Percentiles rank a stretch among this genome's conserved stretches.
Conservation (phyloP, 2,888 invertebrate genomes). For the Zaprionus bogoriensis region DNA sequence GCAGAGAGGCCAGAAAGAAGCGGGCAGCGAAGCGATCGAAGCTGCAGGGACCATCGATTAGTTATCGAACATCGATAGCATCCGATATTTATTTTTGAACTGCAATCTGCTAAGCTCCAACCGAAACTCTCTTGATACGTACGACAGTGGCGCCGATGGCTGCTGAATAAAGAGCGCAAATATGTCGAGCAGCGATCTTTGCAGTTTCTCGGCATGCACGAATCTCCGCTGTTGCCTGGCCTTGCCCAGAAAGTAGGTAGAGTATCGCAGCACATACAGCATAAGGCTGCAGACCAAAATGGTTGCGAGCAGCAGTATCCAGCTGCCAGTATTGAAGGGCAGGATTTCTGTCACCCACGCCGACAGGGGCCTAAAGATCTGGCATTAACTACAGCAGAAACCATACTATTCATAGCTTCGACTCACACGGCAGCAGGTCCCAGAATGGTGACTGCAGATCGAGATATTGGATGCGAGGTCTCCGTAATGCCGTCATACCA, state of each 20-base stretch:
- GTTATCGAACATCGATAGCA: background rate
- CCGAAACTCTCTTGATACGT: background rate
- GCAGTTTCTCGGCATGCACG: constrained; percentile 40
- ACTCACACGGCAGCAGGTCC: constrained; percentile 80
- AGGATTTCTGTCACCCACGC: constrained; percentile 78
- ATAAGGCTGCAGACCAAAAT: constrained; percentile 65
- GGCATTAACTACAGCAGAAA: too few relatives aligned
- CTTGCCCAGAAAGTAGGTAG: constrained; percentile 27
- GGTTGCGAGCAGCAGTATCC: constrained; percentile 66
- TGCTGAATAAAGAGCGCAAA: constrained; percentile 81
- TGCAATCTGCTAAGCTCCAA: background rate
- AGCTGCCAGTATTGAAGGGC: constrained; percentile 71
- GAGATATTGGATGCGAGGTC: constrained; percentile 77
- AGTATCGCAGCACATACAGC: constrained; percentile 65
- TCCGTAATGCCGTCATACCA: constrained; percentile 81
- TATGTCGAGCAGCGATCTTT: constrained; percentile 70
- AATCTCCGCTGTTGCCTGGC: constrained; percentile 3
- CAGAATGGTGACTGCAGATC: constrained; percentile 79
- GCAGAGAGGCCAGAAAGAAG: constrained; percentile 73
- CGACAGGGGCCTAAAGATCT: constrained; percentile 66
- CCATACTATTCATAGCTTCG: fast-evolving
- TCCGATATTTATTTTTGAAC: background rate
- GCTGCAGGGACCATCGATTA: constrained; percentile 56
- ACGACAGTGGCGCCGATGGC: constrained; percentile 74
- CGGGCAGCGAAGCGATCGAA: constrained; percentile 70